Conservation (phyloP, 2,113 vertebrate species). For the Camarhynchus parvulus region DNA sequence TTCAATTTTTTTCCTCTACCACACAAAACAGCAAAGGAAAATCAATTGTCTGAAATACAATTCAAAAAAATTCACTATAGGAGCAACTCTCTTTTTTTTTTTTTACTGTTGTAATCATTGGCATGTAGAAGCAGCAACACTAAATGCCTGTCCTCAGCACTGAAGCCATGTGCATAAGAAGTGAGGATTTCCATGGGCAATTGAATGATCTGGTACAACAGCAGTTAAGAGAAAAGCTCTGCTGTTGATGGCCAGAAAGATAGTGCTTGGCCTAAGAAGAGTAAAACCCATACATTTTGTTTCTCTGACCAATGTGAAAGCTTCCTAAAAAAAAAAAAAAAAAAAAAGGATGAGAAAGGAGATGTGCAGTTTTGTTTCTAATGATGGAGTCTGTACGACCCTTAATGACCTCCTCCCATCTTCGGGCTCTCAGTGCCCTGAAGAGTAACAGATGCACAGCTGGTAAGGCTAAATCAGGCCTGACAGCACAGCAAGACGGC, state of each 20-base stretch:
- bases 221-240: not conserved
- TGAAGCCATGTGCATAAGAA: not conserved
- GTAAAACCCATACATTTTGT: not conserved
- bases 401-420: conserved; percentile 22
- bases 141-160: not conserved
- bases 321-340: not conserved
- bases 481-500: conserved; percentile 10
- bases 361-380: conserved; percentile 41
- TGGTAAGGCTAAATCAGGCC: conserved; percentile 33
- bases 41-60: not conserved
- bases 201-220: not conserved
- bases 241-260: not conserved
- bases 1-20: not conserved
- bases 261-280: not conserved
- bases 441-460: not conserved
- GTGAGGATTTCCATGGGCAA: not conserved
- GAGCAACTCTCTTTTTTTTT: not conserved
- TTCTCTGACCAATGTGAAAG: conserved; percentile 9
- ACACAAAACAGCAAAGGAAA: not conserved
- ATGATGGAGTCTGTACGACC: conserved; percentile 11
- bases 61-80: not conserved
- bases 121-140: not conserved
- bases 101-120: not conserved
- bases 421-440: not conserved
- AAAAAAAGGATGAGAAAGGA: not conserved